Percentiles rank a stretch among this genome's conserved stretches.
phyloP scores from a whole-genome alignment of 2,888 invertebrate species.

The Agrotis ipsilon region DNA sequence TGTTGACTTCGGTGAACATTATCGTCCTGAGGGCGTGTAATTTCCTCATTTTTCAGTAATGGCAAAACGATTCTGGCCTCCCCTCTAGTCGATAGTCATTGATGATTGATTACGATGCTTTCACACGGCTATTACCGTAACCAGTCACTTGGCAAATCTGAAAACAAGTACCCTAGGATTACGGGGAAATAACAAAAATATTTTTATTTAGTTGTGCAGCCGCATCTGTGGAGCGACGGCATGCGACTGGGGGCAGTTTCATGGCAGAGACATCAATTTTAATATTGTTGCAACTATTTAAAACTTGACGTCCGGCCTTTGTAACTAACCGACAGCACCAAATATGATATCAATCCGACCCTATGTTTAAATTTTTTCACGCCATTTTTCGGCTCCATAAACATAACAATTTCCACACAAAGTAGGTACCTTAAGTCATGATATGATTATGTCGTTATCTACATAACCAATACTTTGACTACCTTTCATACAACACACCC shows the following conservation, averaged over 20 bases:
- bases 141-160: conserved; percentile 77
- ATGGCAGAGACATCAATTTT: conserved; percentile 14
- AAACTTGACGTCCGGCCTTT: conserved; percentile 28
- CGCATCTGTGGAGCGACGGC: not conserved
- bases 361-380: not conserved
- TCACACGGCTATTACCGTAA: conserved; percentile 74
- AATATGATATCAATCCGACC: not conserved
- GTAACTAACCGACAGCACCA: not conserved
- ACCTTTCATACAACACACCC: conserved; percentile 15
- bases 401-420: not conserved
- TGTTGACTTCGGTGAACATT: conserved; percentile 67
- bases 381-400: not conserved
- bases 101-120: conserved; percentile 78
- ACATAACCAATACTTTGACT: conserved; percentile 13
- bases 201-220: conserved; percentile 13
- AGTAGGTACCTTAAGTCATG: not conserved
- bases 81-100: conserved; percentile 74
- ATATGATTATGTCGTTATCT: conserved; percentile 9
- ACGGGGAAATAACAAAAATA: conserved; percentile 60
- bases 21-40: conserved; percentile 67
- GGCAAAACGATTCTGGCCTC: conserved; percentile 70
- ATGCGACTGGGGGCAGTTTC: not conserved
- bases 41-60: conserved; percentile 75
- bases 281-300: conserved; percentile 24
- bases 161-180: conserved; percentile 70